Evolutionary conservation across 2,797 vertebrate genomes (phyloP).

Genomic region (Atherinosoma microstoma): DNA sequence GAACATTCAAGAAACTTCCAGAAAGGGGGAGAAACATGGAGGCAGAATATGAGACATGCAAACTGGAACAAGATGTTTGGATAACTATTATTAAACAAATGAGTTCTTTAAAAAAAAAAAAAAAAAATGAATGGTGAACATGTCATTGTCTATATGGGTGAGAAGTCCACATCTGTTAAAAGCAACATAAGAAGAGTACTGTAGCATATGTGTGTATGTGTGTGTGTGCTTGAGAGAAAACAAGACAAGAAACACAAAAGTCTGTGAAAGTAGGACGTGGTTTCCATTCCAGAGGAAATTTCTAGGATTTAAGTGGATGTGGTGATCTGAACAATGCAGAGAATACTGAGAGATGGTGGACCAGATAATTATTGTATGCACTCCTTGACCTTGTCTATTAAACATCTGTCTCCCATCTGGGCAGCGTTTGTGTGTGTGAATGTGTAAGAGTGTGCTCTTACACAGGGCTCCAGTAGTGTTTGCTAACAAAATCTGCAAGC

Average conservation of each 20-base stretch:
- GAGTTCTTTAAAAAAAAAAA: neutral
- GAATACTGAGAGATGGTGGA: conserved; percentile 65
- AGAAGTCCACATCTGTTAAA: conserved; percentile 15
- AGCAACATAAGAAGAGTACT: neutral
- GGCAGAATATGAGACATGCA: neutral
- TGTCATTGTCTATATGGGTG: conserved; percentile 3
- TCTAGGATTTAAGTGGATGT: conserved; percentile 78
- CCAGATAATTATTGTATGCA: conserved; percentile 76
- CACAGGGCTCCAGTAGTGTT: conserved; percentile 54
- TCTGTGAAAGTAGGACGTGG: conserved; percentile 54
- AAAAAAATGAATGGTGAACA: neutral
- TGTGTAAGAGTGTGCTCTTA: conserved; percentile 38
- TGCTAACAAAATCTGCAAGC: conserved; percentile 70
- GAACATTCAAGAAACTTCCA: conserved; percentile 49
- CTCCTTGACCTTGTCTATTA: conserved; percentile 76
- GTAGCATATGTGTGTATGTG: neutral
- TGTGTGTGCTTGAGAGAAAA: conserved; percentile 5
- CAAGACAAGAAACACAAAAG: conserved; percentile 44
- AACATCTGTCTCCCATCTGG: conserved; percentile 85
- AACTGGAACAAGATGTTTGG: conserved; percentile 10
- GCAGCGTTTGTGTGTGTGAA: conserved; percentile 38
- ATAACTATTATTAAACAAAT: neutral
- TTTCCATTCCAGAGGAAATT: conserved; percentile 83
- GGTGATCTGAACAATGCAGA: conserved; percentile 67
- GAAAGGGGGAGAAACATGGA: conserved; percentile 17